phyloP scores from a whole-genome alignment of 2,888 invertebrate genomes.

The Sarcophaga rosellei region DNA sequence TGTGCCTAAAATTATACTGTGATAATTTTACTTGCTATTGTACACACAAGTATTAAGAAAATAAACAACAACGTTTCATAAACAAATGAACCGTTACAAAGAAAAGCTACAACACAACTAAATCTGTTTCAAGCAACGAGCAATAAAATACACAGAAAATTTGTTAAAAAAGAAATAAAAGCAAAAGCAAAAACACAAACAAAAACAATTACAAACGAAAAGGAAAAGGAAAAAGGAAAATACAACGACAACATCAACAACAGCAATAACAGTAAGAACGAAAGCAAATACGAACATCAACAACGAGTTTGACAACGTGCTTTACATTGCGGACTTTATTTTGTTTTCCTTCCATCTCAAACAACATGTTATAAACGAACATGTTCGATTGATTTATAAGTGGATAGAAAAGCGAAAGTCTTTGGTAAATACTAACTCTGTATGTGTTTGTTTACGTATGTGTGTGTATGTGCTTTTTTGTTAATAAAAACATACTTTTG shows the following conservation, averaged over 20 bases:
- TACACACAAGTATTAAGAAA: conserved; percentile 1
- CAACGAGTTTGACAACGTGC: conserved; percentile 65
- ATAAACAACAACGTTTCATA: conserved; percentile 48
- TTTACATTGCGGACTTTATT: conserved; percentile 56
- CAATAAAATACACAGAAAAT: conserved; percentile 44
- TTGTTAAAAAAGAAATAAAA: conserved; percentile 6
- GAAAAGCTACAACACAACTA: conserved; percentile 67
- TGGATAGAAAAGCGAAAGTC: neutral
- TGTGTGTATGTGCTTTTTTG: neutral
- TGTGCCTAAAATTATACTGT: conserved; percentile 18
- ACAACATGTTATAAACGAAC: conserved; percentile 46
- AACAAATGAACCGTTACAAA: conserved; percentile 66
- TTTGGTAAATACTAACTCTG: neutral
- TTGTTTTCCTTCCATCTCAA: neutral
- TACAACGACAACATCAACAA: conserved; percentile 47
- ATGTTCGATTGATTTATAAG: conserved; percentile 3
- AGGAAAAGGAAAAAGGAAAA: conserved; percentile 1
- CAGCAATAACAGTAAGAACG: neutral
- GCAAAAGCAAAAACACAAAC: conserved; percentile 25
- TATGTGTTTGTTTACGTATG: neutral
- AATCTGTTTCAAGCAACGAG: conserved; percentile 31
- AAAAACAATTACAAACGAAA: conserved; percentile 29
- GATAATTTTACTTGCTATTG: neutral
- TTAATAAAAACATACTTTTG: conserved; percentile 18
- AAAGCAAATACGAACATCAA: conserved; percentile 18